Percentiles rank a stretch among this genome's conserved stretches.
Conservation (phyloP, 2,797 vertebrate species). For the Oryzias dopingdopingensis region DNA sequence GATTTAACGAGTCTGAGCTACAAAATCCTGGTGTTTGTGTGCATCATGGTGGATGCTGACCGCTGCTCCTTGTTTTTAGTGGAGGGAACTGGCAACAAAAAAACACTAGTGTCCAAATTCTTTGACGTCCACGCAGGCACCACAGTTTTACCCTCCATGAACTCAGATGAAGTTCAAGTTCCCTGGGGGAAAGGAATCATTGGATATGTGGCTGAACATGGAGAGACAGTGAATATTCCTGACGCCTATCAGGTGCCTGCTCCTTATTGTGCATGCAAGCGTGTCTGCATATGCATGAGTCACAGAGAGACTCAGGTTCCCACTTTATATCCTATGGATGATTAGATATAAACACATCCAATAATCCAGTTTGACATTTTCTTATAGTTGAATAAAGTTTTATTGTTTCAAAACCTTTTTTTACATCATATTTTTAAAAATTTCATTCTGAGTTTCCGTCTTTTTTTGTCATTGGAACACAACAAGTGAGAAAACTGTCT, state of each 20-base stretch:
- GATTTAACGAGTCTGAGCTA: conserved; percentile 95
- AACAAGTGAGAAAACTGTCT: background rate
- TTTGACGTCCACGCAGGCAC: conserved; percentile 97
- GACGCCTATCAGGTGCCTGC: conserved; percentile 94
- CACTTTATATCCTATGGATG: conserved; percentile 17
- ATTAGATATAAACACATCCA: conserved; percentile 15
- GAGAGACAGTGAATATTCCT: conserved; percentile 95
- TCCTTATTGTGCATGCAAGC: conserved; percentile 35
- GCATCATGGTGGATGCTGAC: conserved; percentile 97
- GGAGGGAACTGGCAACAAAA: conserved; percentile 90
- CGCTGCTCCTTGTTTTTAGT: conserved; percentile 94
- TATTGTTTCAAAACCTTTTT: background rate
- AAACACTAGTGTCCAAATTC: conserved; percentile 95
- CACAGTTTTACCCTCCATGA: conserved; percentile 88
- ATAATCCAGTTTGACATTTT: background rate
- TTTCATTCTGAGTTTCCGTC: background rate
- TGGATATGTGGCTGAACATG: conserved; percentile 96
- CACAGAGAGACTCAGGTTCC: conserved; percentile 27
- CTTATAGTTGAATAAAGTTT: too few species aligned
- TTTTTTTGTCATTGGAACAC: conserved; percentile 9
- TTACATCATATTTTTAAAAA: background rate
- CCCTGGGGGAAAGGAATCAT: conserved; percentile 99
- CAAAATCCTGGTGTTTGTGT: conserved; percentile 97
- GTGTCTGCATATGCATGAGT: conserved; percentile 30
- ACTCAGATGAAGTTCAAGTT: conserved; percentile 94